Base-by-base conservation (phyloP, 2,888 invertebrate species). In the Cremastinae sp. region DNA sequence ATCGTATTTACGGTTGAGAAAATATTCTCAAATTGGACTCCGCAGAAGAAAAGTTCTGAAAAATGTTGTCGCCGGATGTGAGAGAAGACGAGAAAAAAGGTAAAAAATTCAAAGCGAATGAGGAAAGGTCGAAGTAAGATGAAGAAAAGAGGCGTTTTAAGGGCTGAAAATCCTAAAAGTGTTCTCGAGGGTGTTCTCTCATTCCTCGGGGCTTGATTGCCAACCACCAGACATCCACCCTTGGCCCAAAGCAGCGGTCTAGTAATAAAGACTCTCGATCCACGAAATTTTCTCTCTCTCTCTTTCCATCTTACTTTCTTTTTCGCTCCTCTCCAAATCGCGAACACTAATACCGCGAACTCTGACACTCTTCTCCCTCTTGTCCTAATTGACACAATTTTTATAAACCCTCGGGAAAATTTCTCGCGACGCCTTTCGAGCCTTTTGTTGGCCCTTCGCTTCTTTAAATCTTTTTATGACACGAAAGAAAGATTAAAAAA, bases 301-400 rank as follows among this genome's bases (percentile, higher is more conserved):
- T 43, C 53, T 41, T n/a, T 37, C 16, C 68, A 9, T 28, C 68
- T 55, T 61, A n/a, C n/a, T 49, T 20, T 5, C 66, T 68, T 37
- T 10, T 47, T 61, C 16, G 10, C 61, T 55, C 49, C 45, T 47
- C 16, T 14, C 56, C 45, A 22, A 70, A 66, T 66, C 58, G 49
- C 58, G 49, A 49, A 58, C 74, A 62, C 70, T 74, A 64, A 70
- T 74, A 70, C 61, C 72, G 56, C 16, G 45, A 49, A 49, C 58
- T n/a, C 7, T n/a, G 16, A 14, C 72, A 35, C 35, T 39, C 35
- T 28, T 62, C 65, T 65, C 41, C 10, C 22, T 66, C 70, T 53
- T 59, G 18, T 80, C 82, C 83, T 86, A 86, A 86, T 86, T 86
- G 86, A 86, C 87, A 86, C 85, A 84, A 86, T 86, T 85, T 86